phyloP scores from a whole-genome alignment of 2,888 invertebrate genomes.

The Euphydryas editha region DNA sequence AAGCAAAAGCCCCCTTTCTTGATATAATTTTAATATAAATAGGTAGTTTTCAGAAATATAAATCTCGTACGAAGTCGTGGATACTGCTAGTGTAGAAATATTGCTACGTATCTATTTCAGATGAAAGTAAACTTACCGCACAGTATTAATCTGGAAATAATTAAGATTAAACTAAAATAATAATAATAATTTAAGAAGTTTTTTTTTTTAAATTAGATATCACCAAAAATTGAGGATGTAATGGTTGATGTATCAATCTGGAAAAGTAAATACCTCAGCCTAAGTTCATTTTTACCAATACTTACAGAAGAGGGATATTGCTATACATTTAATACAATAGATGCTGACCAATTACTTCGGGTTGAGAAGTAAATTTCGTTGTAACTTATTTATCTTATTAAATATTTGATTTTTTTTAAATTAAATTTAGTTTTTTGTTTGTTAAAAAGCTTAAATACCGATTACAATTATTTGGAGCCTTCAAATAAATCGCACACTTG shows the following conservation, averaged over 20 bases:
- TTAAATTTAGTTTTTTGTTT: slow-evolving; percentile 24
- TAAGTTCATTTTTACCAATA: slow-evolving; percentile 84
- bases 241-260: slow-evolving; percentile 84
- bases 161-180: too few relatives aligned
- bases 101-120: too few relatives aligned
- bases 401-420: not conserved
- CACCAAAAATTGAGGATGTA: slow-evolving; percentile 80
- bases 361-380: slow-evolving; percentile 73
- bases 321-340: slow-evolving; percentile 87
- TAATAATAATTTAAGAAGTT: not conserved
- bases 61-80: too few relatives aligned
- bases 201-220: slow-evolving; percentile 54
- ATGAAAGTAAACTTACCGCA: too few relatives aligned
- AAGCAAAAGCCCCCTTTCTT: too few relatives aligned
- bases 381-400: not conserved
- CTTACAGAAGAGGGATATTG: slow-evolving; percentile 89
- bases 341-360: slow-evolving; percentile 84
- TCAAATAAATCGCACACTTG: slow-evolving; percentile 71
- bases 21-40: too few relatives aligned
- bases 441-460: slow-evolving; percentile 54
- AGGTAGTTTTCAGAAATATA: too few relatives aligned
- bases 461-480: slow-evolving; percentile 66
- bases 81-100: too few relatives aligned
- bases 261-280: slow-evolving; percentile 74
- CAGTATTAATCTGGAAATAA: too few relatives aligned